phyloP scores from a whole-genome alignment of 2,797 vertebrate genomes.

The Alosa sapidissima region DNA sequence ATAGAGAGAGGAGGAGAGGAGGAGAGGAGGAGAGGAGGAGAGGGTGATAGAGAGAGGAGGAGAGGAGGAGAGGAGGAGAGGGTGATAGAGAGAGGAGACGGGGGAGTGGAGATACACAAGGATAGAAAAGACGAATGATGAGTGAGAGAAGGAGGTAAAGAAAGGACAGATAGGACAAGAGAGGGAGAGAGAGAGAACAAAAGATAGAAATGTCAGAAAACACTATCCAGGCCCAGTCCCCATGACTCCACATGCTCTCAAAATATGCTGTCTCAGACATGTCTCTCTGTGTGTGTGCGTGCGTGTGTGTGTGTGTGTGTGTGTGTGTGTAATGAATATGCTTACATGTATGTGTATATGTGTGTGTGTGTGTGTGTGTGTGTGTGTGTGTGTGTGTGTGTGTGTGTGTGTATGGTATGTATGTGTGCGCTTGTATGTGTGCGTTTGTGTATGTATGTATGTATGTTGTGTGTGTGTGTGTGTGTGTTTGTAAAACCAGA shows the following conservation, averaged over 20 bases:
- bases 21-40: too few relatives aligned
- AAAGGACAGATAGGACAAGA: background rate
- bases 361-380: background rate
- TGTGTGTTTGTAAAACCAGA: background rate
- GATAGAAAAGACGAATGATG: background rate
- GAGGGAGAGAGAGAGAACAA: background rate
- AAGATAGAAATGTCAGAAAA: background rate
- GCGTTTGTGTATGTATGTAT: too few relatives aligned
- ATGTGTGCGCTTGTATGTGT: too few relatives aligned
- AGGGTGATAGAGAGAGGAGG: too few relatives aligned
- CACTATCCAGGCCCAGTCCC: too few relatives aligned
- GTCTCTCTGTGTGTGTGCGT: too few relatives aligned
- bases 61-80: too few relatives aligned
- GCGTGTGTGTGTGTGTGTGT: too few relatives aligned
- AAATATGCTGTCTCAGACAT: background rate
- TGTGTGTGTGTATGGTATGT: too few relatives aligned
- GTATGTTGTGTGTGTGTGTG: too few relatives aligned
- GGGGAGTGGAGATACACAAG: constrained; percentile 37
- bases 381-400: background rate
- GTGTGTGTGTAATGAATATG: background rate
- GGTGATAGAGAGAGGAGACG: too few relatives aligned
- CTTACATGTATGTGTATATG: background rate
- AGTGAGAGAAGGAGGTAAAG: background rate
- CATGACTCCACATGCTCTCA: background rate
- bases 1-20: constrained; percentile 23